Conservation (phyloP, 2,797 vertebrate species). For the Margarornis squamiger region DNA sequence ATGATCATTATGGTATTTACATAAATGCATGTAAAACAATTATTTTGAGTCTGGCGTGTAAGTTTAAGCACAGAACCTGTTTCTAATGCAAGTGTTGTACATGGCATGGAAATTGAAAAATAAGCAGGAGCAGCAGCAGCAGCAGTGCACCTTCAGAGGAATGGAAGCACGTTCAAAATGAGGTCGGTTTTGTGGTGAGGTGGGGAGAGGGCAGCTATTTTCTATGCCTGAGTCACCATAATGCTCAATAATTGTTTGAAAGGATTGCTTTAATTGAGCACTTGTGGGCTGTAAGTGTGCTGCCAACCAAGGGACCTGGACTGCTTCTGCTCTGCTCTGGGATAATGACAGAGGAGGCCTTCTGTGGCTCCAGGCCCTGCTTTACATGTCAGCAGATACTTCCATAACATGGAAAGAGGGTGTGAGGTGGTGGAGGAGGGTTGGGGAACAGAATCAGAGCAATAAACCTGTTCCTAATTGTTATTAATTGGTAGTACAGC, state of each 20-base stretch:
- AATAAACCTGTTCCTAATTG: conserved; percentile 39
- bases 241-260: conserved; percentile 73
- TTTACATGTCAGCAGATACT: conserved; percentile 22
- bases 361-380: conserved; percentile 29
- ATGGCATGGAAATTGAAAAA: not conserved
- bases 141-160: not conserved
- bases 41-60: not conserved
- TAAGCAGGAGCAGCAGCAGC: not conserved
- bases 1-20: conserved; percentile 31
- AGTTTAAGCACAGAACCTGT: not conserved
- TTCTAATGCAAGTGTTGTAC: not conserved
- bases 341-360: conserved; percentile 47
- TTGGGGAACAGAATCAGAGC: conserved; percentile 15
- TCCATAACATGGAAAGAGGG: not conserved
- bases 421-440: not conserved
- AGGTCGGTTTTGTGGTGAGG: conserved; percentile 4
- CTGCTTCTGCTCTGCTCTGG: conserved; percentile 44
- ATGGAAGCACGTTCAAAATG: conserved; percentile 32
- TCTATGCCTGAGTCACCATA: conserved; percentile 37
- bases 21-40: conserved; percentile 38
- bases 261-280: conserved; percentile 73
- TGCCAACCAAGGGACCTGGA: conserved; percentile 37
- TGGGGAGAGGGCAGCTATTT: not conserved
- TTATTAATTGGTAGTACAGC: conserved; percentile 34
- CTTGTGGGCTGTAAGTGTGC: conserved; percentile 49